Evolutionary conservation across 2,113 vertebrate genomes (phyloP).

Genomic region (Tupaia tana): DNA sequence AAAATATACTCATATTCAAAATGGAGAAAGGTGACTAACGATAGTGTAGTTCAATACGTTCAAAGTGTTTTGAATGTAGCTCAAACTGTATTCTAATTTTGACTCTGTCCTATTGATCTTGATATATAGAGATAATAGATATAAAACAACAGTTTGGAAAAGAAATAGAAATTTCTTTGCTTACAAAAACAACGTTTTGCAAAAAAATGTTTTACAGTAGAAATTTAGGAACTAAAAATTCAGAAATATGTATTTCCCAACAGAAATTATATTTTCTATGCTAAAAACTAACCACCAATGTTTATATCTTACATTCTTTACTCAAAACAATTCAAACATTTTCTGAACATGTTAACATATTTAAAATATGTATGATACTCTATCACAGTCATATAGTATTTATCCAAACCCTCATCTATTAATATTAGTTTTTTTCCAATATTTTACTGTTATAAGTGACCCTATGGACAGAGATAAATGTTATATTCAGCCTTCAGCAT

Average conservation of each 20-base stretch:
- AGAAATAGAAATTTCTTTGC: background rate
- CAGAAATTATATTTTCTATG: background rate
- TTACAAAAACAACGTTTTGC: background rate
- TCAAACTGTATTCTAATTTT: background rate
- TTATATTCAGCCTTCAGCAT: background rate
- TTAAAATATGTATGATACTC: background rate
- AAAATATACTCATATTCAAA: slow-evolving; percentile 6
- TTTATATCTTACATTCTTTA: slow-evolving; percentile 12
- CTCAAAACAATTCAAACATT: background rate
- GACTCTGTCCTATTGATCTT: background rate
- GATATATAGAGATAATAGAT: background rate
- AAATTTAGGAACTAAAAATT: background rate
- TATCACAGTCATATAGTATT: background rate
- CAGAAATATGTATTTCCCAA: background rate
- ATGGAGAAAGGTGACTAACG: background rate
- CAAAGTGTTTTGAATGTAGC: background rate
- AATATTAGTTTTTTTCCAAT: background rate
- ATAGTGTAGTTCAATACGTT: background rate
- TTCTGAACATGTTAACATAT: background rate
- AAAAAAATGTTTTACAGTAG: background rate
- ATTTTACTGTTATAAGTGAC: slow-evolving; percentile 12
- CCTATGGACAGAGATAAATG: background rate
- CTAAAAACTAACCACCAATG: background rate
- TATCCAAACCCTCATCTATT: background rate
- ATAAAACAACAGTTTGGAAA: background rate